phyloP scores from a whole-genome alignment of 2,113 vertebrate genomes.

The Phalacrocorax aristotelis region DNA sequence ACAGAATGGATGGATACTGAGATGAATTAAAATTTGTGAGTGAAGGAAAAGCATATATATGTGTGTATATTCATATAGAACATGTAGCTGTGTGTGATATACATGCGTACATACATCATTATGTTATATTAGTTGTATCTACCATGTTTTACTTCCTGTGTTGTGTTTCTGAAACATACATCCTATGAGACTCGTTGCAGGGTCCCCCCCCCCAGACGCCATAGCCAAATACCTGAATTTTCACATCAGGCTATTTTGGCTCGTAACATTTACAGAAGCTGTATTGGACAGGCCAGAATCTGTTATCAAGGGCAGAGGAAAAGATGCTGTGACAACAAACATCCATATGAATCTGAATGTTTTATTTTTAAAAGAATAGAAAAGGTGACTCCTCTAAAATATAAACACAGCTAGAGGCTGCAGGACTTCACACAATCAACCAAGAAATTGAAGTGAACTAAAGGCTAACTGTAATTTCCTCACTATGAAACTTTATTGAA shows the following conservation, averaged over 20 bases:
- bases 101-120: background rate
- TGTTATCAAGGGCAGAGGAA: background rate
- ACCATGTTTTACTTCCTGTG: accelerated
- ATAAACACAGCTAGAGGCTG: accelerated
- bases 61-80: background rate
- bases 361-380: background rate
- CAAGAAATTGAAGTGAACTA: background rate
- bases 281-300: accelerated
- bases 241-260: background rate
- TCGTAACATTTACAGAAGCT: background rate
- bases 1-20: background rate
- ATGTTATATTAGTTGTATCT: background rate
- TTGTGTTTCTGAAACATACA: background rate
- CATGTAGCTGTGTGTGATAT: no score
- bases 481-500: background rate
- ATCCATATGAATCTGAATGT: accelerated
- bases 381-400: background rate
- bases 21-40: background rate
- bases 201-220: background rate
- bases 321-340: background rate
- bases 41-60: background rate
- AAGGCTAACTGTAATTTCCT: background rate
- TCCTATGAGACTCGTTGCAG: accelerated
- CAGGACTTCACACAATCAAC: background rate
- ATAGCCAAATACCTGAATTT: background rate